Conservation (phyloP, 1,140 invertebrate genomes). For the Hyles euphorbiae region DNA sequence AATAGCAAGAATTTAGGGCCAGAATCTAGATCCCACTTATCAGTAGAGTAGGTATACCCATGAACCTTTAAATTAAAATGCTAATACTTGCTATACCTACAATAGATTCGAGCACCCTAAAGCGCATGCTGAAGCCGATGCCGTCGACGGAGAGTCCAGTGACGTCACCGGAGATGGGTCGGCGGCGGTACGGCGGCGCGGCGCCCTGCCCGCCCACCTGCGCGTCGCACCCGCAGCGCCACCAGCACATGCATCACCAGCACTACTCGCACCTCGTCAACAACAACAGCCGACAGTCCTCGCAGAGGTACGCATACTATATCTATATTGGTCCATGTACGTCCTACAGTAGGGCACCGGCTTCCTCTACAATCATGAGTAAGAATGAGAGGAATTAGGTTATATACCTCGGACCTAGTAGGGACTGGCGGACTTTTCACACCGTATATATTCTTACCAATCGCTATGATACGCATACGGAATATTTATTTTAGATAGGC, state of each 20-base stretch:
- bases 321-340: not conserved
- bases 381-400: no score
- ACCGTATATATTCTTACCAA: no score
- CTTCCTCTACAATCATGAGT: no score
- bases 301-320: slow-evolving; percentile 42
- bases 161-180: slow-evolving; percentile 91
- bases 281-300: slow-evolving; percentile 59
- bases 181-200: slow-evolving; percentile 79
- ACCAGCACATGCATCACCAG: slow-evolving; percentile 52
- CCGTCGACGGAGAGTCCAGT: slow-evolving; percentile 90
- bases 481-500: no score
- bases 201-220: slow-evolving; percentile 67
- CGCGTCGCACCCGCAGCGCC: slow-evolving; percentile 69
- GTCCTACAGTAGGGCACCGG: no score
- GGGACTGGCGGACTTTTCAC: no score
- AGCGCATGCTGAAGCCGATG: slow-evolving; percentile 95
- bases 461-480: no score
- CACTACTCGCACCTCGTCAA: slow-evolving; percentile 64
- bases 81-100: slow-evolving; percentile 24
- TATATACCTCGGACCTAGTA: no score
- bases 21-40: no score
- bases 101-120: slow-evolving; percentile 89
- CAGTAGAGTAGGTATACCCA: not conserved
- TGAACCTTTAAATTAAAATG: not conserved
- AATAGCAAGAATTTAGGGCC: no score